These are phyloP conservation scores for Merodon equestris DNA, from an alignment of 2,888 invertebrate genomes.

Conservation along the genomic window DNA sequence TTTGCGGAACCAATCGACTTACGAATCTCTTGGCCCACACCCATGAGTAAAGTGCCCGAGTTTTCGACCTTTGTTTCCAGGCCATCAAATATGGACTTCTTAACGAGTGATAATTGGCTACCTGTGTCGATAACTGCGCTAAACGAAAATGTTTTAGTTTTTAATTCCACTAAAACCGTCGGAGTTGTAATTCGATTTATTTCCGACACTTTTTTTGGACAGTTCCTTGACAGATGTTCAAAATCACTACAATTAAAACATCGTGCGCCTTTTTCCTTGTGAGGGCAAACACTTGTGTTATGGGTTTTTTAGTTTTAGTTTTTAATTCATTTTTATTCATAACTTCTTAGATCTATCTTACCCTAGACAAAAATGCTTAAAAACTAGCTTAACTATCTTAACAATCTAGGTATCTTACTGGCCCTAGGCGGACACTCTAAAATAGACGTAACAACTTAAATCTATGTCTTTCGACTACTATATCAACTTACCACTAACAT, in stretches of 20 bases:
- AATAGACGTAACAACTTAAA: no score
- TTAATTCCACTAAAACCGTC: slow-evolving; percentile 13
- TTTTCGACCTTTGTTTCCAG: slow-evolving; percentile 9
- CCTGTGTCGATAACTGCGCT: slow-evolving; percentile 15
- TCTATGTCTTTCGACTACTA: no score
- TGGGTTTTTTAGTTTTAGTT: slow-evolving; percentile 27
- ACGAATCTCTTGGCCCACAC: neutral
- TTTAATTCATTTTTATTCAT: no score
- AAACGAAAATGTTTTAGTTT: neutral
- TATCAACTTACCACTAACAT: no score
- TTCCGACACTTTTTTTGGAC: slow-evolving; percentile 14
- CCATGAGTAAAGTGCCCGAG: neutral
- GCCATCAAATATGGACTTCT: slow-evolving; percentile 8
- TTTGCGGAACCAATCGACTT: neutral
- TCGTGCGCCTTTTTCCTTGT: slow-evolving; percentile 23
- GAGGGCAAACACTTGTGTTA: slow-evolving; percentile 20
- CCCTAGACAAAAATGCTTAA: no score
- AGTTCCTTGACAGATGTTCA: slow-evolving; percentile 22
- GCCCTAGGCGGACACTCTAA: no score
- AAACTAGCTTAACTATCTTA: no score
- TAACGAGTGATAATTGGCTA: slow-evolving; percentile 27
- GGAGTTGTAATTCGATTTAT: slow-evolving; percentile 20
- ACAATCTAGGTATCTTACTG: no score
- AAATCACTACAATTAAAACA: slow-evolving; percentile 31
- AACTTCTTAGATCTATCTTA: no score